Base-by-base conservation (phyloP, 2,888 invertebrate genomes). In the Synanthedon formicaeformis region DNA sequence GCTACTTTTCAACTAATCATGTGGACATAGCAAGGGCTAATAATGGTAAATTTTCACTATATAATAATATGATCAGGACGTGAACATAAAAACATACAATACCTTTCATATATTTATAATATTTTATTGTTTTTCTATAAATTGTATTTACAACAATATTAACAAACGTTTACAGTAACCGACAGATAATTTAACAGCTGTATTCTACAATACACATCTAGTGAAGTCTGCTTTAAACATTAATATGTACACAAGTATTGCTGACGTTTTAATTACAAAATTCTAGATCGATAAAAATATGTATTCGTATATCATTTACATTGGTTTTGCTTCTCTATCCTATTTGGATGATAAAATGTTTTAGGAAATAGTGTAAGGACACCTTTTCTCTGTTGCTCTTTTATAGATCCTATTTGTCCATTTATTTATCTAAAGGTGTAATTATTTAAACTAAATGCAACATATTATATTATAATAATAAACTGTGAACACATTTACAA, bases 131-230 rank as follows among this genome's bases (percentile, higher is more conserved):
- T 49, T 49, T 63, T 73, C 69, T 69, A 72, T 76, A 73, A 73
- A 72, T 61, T 69, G 66, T 82, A 84, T 82, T 78, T 85, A 85
- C 83, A 84, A 73, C 71, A 75, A 76, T 77, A 75, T 77, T 70
- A 84, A 83, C 81, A 78, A 73, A 72, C 64, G 52, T 63, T 69
- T 67, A 69, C 58, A 49, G 45, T 45, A 45, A 45, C 45, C 14
- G 56, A 57, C 59, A 45, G 45, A 11, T 13, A 13, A 14, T 45
- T n/a, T 45, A 45, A 45, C n/a, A 45, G 45, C 6, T 34, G 8
- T 34, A 34, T 34, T 34, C 34, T 34, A 34, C 34, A 34, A 10
- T 34, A 34, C 34, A 34, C 34, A 34, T 34, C 34, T 34, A 34
- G 34, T 34, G 34, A 34, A 34, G 34, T 34, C 8, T 34, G 1